Base-by-base conservation (phyloP, 2,113 vertebrate genomes). In the Forbesichthys papilliferus region DNA sequence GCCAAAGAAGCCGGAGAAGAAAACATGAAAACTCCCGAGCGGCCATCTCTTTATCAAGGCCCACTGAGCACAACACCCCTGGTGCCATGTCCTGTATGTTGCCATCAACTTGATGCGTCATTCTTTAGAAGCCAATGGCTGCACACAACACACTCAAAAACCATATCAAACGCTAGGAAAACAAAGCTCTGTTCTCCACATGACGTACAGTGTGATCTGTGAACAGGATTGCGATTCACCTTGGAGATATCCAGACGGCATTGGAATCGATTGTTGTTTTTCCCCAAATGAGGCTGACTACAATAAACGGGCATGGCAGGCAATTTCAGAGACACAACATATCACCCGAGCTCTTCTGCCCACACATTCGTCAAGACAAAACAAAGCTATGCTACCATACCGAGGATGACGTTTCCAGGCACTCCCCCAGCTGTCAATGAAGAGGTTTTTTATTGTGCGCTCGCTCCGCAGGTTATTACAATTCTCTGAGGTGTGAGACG, bases 231-330 rank as follows among this genome's bases (percentile, higher is more conserved):
- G 46, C 7, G 64, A 71, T 18, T 66, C n/a, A 54, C n/a, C 58
- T 49, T 0, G 0, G 11, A 12, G 3, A 74, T 65, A 33, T 60
- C n/a, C 27, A 56, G 11, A 64, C 56, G 47, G 42, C 20, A 63
- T 64, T 52, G 13, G 6, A 66, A 65, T 62, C 11, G 0, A 62
- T 69, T 16, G 3, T 34, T 16, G 53, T 62, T 57, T 8, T 61
- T 83, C 72, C 71, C 27, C 20, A 18, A 68, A 71, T 68, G 18
- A 10, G 34, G 71, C 54, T 3, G 11, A 70, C n/a, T 16, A 20
- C 12, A 14, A 60, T 48, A 48, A 42, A 27, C 27, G 68, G 61
- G 36, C 46, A 34, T 14, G 4, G 8, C 20, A 64, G 48, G n/a
- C 1, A 49, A 58, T 46, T 34, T 16, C 3, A 34, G 49, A 72